Conservation (phyloP, 2,113 vertebrate genomes). For the Phainopepla nitens region DNA sequence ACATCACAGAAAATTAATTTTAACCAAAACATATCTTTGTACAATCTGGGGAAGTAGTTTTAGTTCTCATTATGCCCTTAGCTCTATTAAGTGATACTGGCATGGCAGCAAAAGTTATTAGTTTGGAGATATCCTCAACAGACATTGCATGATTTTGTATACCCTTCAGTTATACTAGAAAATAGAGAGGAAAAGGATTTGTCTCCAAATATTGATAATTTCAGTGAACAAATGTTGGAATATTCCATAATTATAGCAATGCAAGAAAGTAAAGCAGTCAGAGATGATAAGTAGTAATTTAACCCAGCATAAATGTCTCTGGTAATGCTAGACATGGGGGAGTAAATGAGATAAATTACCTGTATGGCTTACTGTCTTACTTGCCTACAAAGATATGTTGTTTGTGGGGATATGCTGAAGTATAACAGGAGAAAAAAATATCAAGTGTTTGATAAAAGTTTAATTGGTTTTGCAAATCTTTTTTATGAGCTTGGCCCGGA, state of each 20-base stretch:
- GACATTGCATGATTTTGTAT: neutral
- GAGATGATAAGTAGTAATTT: neutral
- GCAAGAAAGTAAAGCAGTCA: neutral
- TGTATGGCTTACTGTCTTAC: neutral
- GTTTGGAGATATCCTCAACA: neutral
- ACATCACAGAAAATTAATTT: neutral
- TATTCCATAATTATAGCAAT: neutral
- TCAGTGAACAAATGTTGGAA: neutral
- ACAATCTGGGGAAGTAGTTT: neutral
- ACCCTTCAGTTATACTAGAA: neutral
- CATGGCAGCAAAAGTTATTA: neutral
- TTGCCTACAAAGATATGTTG: neutral
- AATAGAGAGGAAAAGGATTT: neutral
- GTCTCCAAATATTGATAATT: neutral
- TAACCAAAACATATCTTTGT: neutral
- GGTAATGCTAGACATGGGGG: neutral
- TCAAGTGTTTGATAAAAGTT: neutral
- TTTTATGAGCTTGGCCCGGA: neutral
- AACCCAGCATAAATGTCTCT: neutral
- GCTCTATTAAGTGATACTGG: neutral
- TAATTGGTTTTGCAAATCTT: constrained; percentile 26
- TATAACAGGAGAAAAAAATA: neutral
- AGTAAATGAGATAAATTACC: neutral
- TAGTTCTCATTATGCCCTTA: neutral
- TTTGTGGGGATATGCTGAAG: neutral